Percentiles rank a stretch among this genome's conserved stretches.
Conservation (phyloP, 2,113 vertebrate species). For the Xyrauchen texanus region DNA sequence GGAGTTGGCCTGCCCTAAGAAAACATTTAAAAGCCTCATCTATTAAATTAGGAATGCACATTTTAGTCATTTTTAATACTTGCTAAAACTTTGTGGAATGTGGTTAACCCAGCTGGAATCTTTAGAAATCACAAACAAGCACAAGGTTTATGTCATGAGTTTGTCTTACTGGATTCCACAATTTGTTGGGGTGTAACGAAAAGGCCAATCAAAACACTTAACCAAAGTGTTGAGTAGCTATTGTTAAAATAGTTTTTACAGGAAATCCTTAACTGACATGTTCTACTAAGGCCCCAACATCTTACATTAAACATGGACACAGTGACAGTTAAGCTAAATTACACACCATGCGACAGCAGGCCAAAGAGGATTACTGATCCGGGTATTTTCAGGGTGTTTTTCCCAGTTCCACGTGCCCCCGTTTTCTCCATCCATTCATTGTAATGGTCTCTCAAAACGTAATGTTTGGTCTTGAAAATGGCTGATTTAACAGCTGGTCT, state of each 20-base stretch:
- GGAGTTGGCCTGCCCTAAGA: background rate
- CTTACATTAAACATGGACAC: background rate
- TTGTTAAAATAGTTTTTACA: slow-evolving; percentile 16
- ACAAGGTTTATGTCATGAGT: background rate
- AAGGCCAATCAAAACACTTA: background rate
- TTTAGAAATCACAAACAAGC: background rate
- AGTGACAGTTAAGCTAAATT: background rate
- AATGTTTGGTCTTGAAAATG: slow-evolving; percentile 47
- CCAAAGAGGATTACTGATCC: background rate
- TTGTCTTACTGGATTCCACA: slow-evolving; percentile 8
- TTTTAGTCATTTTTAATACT: too few species aligned
- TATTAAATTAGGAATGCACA: too few species aligned
- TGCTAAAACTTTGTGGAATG: slow-evolving; percentile 9
- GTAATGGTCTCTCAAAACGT: slow-evolving; percentile 1
- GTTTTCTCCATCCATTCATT: slow-evolving; percentile 8
- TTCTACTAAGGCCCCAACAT: background rate
- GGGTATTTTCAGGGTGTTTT: background rate
- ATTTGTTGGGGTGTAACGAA: background rate
- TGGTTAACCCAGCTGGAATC: slow-evolving; percentile 3
- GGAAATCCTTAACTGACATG: slow-evolving; percentile 23
- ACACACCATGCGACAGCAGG: background rate
- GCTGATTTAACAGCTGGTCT: slow-evolving; percentile 72
- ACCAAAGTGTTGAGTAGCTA: slow-evolving; percentile 5
- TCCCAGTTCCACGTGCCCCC: background rate
- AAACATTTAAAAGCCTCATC: too few species aligned